Conservation (phyloP, 2,113 vertebrate species). For the Solea senegalensis region DNA sequence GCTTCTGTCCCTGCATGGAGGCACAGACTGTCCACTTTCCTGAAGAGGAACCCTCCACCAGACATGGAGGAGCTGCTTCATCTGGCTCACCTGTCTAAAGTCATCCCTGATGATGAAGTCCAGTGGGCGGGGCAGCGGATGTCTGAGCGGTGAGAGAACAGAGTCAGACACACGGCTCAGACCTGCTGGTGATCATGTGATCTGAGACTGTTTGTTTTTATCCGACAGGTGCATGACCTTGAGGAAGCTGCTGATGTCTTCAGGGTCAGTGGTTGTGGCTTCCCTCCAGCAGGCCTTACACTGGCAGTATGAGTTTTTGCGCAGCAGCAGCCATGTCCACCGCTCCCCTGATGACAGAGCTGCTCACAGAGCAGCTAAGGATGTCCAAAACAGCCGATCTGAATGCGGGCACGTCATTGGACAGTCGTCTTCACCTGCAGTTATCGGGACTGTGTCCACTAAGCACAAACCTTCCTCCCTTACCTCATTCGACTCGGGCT, state of each 20-base stretch:
- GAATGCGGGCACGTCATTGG: neutral
- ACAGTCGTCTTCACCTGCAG: neutral
- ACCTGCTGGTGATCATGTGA: no score
- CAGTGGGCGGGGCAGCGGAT: conserved; percentile 63
- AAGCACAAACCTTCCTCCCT: conserved; percentile 59
- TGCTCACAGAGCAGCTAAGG: neutral
- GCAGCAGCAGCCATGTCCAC: conserved; percentile 2
- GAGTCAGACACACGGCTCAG: no score
- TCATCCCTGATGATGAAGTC: conserved; percentile 59
- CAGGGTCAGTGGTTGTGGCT: conserved; percentile 48
- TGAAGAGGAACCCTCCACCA: conserved; percentile 73
- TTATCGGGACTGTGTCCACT: neutral
- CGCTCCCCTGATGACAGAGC: neutral
- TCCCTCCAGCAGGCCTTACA: conserved; percentile 76
- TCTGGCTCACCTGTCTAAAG: conserved; percentile 68
- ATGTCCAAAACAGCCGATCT: neutral
- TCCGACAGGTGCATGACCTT: conserved; percentile 76
- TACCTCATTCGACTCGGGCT: conserved; percentile 80
- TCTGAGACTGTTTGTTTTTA: neutral
- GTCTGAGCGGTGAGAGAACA: conserved; percentile 68
- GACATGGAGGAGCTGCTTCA: conserved; percentile 72
- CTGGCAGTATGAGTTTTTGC: conserved; percentile 79
- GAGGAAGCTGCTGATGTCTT: conserved; percentile 71
- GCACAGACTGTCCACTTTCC: conserved; percentile 57
- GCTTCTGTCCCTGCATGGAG: conserved; percentile 56